Base-by-base conservation (phyloP, 2,797 vertebrate species). In the Distichodus sexfasciatus region DNA sequence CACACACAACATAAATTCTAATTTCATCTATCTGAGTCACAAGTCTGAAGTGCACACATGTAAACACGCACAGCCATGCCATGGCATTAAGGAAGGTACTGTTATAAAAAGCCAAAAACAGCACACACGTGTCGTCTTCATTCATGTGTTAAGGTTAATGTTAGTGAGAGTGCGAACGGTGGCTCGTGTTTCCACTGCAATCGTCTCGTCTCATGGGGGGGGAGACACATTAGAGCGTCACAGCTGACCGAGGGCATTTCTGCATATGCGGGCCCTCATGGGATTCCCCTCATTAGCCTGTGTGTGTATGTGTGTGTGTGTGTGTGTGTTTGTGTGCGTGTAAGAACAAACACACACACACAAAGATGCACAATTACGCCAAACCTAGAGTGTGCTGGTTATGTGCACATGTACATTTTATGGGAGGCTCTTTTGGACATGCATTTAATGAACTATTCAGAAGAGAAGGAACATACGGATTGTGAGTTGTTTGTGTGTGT, bases 11-110 rank as follows among this genome's bases (percentile, higher is more conserved):
- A 35, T 12, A 36, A 41, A 29, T 58, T 36, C 53, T 28, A 28
- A 67, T 67, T 33, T 44, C 23, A 29, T 46, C 31, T 59, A 19
- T 14, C 58, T 40, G 53, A 50, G 43, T 46, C 51, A 36, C 12
- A 28, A 40, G 19, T 17, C 28, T 28, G 40, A 26, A 43, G 8
- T 19, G 23, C 6, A 19, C 29, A 12, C n/a, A 15, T 35, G 14
- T 12, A 11, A 28, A 15, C 15, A 60, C 11, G 38, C 26, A 23
- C 40, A 31, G 4, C 6, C 10, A 21, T 36, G 61, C 46, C 24
- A 33, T 21, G 6, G 40, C 47, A 53, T 55, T 64, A 26, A 48
- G 62, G 40, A 33, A 1, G 0, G 64, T 35, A 36, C 28, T 4
- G 12, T n/a, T 4, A 14, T 51, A 26, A 40, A n/a, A 23, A 5